A percentile compares a stretch with the other conserved stretches of the same genome.
Conservation (phyloP, 2,113 vertebrate species). For the Poecile atricapillus region DNA sequence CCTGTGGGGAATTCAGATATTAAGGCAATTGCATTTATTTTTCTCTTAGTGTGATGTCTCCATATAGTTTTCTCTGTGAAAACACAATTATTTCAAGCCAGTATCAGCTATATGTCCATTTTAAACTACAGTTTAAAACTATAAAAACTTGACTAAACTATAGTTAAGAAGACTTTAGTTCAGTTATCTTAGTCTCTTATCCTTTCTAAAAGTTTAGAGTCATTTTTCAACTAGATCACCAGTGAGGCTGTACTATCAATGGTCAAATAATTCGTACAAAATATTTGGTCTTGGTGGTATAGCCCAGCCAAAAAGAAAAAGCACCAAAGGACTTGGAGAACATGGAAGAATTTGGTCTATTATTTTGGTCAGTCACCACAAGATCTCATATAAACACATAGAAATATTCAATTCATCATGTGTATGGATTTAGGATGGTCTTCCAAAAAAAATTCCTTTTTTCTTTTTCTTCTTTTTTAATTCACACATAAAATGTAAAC, state of each 20-base stretch:
- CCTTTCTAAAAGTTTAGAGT: not conserved
- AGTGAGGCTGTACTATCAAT: not conserved
- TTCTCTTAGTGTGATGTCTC: not conserved
- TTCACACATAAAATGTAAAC: not conserved
- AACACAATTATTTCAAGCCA: not conserved
- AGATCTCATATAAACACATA: not conserved
- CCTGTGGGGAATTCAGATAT: not conserved
- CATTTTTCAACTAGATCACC: not conserved
- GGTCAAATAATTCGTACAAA: not conserved
- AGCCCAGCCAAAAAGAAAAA: not conserved
- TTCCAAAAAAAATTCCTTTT: not conserved
- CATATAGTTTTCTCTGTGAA: not conserved
- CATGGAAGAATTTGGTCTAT: not conserved
- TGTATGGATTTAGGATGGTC: not conserved
- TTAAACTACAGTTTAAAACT: not conserved
- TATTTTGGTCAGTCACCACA: not conserved
- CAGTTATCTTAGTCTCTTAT: not conserved
- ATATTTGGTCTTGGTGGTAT: not conserved
- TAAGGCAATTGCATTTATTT: not conserved
- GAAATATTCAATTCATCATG: not conserved
- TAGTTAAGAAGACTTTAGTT: not conserved
- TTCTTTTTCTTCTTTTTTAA: not conserved
- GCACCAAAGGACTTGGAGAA: not conserved
- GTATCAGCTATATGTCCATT: not conserved
- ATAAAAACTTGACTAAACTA: too few species aligned